Evolutionary conservation across 2,888 invertebrate genomes (phyloP), one percentile per base, ranked within the genome.

Genomic region (Cheilosia soror): DNA sequence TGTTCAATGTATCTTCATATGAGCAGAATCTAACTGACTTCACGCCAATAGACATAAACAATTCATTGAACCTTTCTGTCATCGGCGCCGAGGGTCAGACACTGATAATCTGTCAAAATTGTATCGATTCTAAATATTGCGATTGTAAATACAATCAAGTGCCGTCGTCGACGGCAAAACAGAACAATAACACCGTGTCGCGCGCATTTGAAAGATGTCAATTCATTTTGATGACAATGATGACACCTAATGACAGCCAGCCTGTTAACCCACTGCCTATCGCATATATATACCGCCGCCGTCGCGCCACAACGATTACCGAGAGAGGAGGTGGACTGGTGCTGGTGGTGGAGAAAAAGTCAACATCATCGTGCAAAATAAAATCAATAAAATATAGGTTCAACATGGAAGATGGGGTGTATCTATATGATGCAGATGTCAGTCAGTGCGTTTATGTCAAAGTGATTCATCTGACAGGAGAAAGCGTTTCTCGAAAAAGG

Each of bases 191-290:
- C 66, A 53, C 47, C 65, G 57, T 71, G 68, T 55, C 60, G 76
- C 60, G 72, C 20, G 25, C 47, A 57, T 85, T 85, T 85, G 76
- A 85, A 77, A 85, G 72, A 85, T 85, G 81, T 85, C 85, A 85
- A 81, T 85, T 85, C 76, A 84, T 79, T 84, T 80, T 71, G 84
- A 85, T 84, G 84, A 71, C 84, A 85, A 81, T 77, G 85, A 81
- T 81, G 85, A 85, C 85, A 85, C 85, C 81, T 71, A 80, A 77
- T 85, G 85, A 85, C 85, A 81, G 77, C 71, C 57, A 68, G 81
- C 66, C 72, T 72, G 76, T 85, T 85, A 76, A 81, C 85, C 76
- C 40, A 51, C n/a, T 65, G 72, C 37, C 80, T 80, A 51, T 69
- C 53, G 37, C 51, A 44, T 57, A 63, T 47, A 33, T 27, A 9